Conservation (phyloP, 2,113 vertebrate species). For the Caretta caretta region DNA sequence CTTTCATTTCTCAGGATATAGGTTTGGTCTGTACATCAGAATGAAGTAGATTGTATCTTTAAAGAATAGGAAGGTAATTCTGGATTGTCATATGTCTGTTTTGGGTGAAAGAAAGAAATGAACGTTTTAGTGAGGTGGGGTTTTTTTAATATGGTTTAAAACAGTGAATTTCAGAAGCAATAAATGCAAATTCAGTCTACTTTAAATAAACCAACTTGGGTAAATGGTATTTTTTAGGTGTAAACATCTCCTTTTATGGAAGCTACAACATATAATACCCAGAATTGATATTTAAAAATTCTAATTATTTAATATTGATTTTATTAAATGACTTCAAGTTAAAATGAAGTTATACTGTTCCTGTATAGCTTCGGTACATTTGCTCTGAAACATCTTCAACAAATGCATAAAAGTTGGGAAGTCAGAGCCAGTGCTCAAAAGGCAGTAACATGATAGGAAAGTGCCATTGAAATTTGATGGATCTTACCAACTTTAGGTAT, state of each 20-base stretch:
- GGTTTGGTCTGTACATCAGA: not conserved
- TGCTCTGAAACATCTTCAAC: not conserved
- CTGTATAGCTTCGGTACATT: not conserved
- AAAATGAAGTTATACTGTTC: slow-evolving; percentile 1
- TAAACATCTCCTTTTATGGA: not conserved
- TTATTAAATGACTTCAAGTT: not conserved
- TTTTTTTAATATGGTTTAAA: slow-evolving; percentile 10
- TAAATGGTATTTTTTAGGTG: not conserved
- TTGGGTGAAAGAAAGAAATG: not conserved
- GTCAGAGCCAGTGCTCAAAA: not conserved
- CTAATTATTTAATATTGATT: not conserved
- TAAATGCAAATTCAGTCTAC: not conserved
- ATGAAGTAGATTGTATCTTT: not conserved
- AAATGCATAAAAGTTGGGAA: not conserved
- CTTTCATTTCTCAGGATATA: not conserved
- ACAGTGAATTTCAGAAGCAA: not conserved
- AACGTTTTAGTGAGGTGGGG: not conserved
- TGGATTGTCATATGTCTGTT: not conserved
- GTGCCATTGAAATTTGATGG: slow-evolving; percentile 31
- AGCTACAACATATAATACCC: not conserved
- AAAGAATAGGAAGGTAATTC: not conserved
- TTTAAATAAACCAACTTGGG: not conserved
- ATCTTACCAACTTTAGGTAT: slow-evolving; percentile 35
- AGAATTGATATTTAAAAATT: not conserved
- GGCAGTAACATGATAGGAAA: slow-evolving; percentile 23